Conservation (phyloP, 2,888 invertebrate species). For the Morpho helenor region DNA sequence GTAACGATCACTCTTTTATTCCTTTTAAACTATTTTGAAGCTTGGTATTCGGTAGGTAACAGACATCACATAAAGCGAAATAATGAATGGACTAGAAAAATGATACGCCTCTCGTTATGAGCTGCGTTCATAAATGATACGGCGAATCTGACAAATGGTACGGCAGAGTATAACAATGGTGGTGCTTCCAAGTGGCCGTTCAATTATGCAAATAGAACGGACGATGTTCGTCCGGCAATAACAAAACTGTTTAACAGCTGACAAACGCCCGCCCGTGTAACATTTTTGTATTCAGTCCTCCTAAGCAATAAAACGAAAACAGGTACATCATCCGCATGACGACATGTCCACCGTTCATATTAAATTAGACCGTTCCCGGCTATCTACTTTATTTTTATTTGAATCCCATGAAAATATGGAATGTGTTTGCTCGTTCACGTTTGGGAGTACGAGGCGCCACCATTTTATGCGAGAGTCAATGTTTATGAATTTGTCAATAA, state of each 20-base stretch:
- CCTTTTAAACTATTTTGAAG: slow-evolving; percentile 43
- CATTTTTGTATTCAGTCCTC: slow-evolving; percentile 64
- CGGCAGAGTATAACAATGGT: slow-evolving; percentile 77
- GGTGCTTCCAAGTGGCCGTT: slow-evolving; percentile 76
- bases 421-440: slow-evolving; percentile 63
- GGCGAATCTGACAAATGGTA: slow-evolving; percentile 77
- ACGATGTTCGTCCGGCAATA: slow-evolving; percentile 72
- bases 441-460: slow-evolving; percentile 51
- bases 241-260: slow-evolving; percentile 78
- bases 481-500: slow-evolving; percentile 77
- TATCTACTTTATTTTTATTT: slow-evolving; percentile 76
- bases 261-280: slow-evolving; percentile 60
- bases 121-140: slow-evolving; percentile 77
- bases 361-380: slow-evolving; percentile 72
- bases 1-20: too few relatives aligned
- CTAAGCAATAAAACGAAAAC: slow-evolving; percentile 69
- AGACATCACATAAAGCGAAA: slow-evolving; percentile 69
- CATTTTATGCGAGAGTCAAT: slow-evolving; percentile 69
- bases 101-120: slow-evolving; percentile 68
- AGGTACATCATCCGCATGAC: slow-evolving; percentile 65
- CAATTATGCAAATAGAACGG: slow-evolving; percentile 79
- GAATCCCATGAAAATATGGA: slow-evolving; percentile 75
- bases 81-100: slow-evolving; percentile 76
- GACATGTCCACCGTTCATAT: slow-evolving; percentile 67
- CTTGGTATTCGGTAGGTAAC: slow-evolving; percentile 56